Percentiles rank a stretch among this genome's conserved stretches.
These are phyloP conservation scores for Deroptyus accipitrinus DNA, from an alignment of 2,113 vertebrate species.

Conservation along the genomic window DNA sequence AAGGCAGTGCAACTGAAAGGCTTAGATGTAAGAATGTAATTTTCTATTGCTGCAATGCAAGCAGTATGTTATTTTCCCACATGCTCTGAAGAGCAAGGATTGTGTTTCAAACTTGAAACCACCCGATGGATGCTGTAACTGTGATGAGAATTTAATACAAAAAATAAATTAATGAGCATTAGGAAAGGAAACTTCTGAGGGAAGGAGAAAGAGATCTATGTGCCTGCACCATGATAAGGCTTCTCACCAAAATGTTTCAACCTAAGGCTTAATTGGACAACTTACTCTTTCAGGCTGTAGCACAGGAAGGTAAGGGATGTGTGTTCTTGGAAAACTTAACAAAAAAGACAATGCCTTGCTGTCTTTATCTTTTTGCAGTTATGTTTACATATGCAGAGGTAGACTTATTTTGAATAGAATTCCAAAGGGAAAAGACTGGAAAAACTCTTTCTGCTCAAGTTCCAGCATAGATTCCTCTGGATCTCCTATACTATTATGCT, in stretches of 20 bases:
- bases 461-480: neutral
- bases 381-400: neutral
- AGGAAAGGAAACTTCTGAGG: neutral
- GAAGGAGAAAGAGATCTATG: neutral
- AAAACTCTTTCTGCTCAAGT: neutral
- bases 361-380: neutral
- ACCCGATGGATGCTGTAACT: neutral
- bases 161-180: neutral
- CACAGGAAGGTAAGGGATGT: too few species aligned
- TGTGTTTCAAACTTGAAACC: neutral
- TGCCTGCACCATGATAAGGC: neutral
- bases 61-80: neutral
- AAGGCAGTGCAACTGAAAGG: neutral
- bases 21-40: neutral
- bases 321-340: neutral
- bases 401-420: neutral
- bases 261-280: neutral
- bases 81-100: neutral
- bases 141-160: neutral
- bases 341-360: neutral
- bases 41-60: neutral
- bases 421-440: too few species aligned
- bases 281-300: neutral
- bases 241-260: neutral
- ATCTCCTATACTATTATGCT: accelerated